Evolutionary conservation across 2,113 vertebrate species (phyloP).

Genomic region (Lota lota): DNA sequence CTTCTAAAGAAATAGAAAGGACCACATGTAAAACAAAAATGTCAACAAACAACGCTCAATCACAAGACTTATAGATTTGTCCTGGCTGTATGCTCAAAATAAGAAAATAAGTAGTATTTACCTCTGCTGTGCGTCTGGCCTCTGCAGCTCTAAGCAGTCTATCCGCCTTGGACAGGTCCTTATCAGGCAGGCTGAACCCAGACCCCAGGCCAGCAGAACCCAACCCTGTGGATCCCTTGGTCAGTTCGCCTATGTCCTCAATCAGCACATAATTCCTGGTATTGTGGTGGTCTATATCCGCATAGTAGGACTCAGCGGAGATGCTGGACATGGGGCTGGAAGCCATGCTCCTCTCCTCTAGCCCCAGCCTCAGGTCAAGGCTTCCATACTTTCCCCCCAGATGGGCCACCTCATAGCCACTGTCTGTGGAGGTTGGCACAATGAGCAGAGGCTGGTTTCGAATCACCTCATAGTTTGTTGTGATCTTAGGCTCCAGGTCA

Average conservation of each 20-base stretch:
- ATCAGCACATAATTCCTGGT: conserved; percentile 92
- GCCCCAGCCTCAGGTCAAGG: conserved; percentile 89
- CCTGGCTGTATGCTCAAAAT: background rate
- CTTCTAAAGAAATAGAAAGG: no score
- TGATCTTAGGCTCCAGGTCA: conserved; percentile 92
- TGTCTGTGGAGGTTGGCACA: conserved; percentile 88
- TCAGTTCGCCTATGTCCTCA: conserved; percentile 95
- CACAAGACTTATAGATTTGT: background rate
- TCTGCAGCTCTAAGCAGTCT: conserved; percentile 86
- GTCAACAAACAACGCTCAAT: background rate
- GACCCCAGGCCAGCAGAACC: conserved; percentile 78
- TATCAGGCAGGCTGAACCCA: conserved; percentile 90
- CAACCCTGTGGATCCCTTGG: conserved; percentile 84
- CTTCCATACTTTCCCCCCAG: conserved; percentile 88
- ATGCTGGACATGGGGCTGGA: conserved; percentile 97
- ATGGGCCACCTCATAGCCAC: conserved; percentile 84
- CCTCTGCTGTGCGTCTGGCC: conserved; percentile 86
- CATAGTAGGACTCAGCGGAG: conserved; percentile 95
- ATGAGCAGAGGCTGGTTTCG: conserved; percentile 92
- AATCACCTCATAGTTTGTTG: conserved; percentile 93
- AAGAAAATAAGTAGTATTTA: conserved; percentile 47
- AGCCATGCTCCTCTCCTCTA: conserved; percentile 93
- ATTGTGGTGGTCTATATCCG: conserved; percentile 92
- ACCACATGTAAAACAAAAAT: background rate
- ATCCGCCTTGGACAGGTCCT: conserved; percentile 92